Conservation (phyloP, 2,888 invertebrate genomes). For the Drosophila robusta region DNA sequence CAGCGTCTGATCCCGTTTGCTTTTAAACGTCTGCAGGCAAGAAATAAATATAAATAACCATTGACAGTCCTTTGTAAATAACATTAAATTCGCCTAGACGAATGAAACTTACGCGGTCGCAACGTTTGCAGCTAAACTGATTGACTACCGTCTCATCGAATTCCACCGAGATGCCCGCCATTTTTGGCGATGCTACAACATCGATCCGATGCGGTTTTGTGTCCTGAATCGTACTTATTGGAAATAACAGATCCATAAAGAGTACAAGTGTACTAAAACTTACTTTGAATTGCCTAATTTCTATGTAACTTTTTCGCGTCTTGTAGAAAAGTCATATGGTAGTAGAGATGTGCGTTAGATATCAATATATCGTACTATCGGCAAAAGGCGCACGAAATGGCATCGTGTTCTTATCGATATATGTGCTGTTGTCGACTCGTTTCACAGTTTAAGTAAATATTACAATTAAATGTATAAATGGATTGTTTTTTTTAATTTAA, state of each 20-base stretch:
- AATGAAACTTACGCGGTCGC: slow-evolving; percentile 70
- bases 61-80: slow-evolving; percentile 20
- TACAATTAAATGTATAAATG: slow-evolving; percentile 10
- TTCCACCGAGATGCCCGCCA: slow-evolving; percentile 73
- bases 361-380: slow-evolving; percentile 41
- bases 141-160: slow-evolving; percentile 72
- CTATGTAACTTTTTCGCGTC: slow-evolving; percentile 68
- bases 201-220: slow-evolving; percentile 48
- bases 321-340: slow-evolving; percentile 71
- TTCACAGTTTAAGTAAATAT: not conserved
- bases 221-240: slow-evolving; percentile 27
- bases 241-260: slow-evolving; percentile 7
- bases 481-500: not conserved
- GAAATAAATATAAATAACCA: not conserved
- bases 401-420: not conserved
- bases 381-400: not conserved
- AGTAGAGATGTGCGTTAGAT: slow-evolving; percentile 40
- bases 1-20: slow-evolving; percentile 84
- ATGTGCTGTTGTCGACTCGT: not conserved
- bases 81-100: not conserved
- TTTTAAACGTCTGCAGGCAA: slow-evolving; percentile 76
- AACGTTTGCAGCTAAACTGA: slow-evolving; percentile 75
- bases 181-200: slow-evolving; percentile 65
- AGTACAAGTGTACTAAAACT: slow-evolving; percentile 44
- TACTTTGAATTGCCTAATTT: slow-evolving; percentile 59